Evolutionary conservation across 2,888 invertebrate genomes (phyloP), one percentile per base, ranked within the genome.

Genomic region (Eilema depressum): DNA sequence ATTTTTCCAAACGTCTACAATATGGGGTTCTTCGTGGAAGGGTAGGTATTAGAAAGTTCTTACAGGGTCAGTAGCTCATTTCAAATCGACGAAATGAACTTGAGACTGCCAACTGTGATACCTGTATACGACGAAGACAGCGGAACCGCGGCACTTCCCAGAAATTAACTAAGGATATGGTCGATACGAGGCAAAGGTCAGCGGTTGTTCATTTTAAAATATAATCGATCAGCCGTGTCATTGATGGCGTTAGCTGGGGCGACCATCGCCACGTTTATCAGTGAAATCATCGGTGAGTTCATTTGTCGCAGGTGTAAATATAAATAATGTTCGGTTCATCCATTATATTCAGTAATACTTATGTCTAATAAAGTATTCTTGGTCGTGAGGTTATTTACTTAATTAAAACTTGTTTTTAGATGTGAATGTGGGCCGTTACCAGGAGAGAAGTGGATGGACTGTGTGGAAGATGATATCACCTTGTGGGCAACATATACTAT

Each of bases 171-270:
- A 68, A 77, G 69, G 69, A 77, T 71, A 63, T 63, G 70, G 63
- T 70, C 23, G 73, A 68, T 77, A 70, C 75, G 72, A 74, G 70
- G 76, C 73, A 74, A 77, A 81, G 75, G 79, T 73, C 73, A 63
- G n/a, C 11, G 41, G 23, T 14, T 66, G 59, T 57, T 63, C 53
- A 63, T 68, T 74, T 62, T 72, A 60, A 75, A 76, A 71, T 72
- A 41, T 69, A 61, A 75, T 73, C 70, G 70, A 70, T 78, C 47
- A 20, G 60, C 66, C 56, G 56, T 72, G 70, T 79, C 71, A 73
- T 77, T 69, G 26, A 11, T 28, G 14, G 69, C 70, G 67, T 80
- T 73, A 72, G 68, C 30, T 17, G 30, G 33, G 20, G 28, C 61
- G 20, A n/a, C 53, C 11, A 33, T 62, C 61, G 10, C n/a, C 60